These are phyloP conservation scores for Disparrhopalites patrizii DNA, from an alignment of 2,888 invertebrate species.

Conservation along the genomic window DNA sequence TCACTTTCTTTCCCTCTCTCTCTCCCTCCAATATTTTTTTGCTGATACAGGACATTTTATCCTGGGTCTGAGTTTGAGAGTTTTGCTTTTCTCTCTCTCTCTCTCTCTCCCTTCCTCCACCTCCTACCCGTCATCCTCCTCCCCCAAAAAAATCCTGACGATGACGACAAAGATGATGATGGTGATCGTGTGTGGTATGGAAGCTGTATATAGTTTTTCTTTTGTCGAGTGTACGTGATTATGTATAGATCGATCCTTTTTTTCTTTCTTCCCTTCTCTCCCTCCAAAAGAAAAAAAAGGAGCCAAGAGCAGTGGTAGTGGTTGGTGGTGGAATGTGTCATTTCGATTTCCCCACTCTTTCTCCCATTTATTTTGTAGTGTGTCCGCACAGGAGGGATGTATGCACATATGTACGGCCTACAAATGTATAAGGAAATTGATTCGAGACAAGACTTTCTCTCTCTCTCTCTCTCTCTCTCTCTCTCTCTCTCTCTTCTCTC, in stretches of 20 bases:
- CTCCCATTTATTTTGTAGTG: not conserved
- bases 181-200: not conserved
- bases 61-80: not conserved
- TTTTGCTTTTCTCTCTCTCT: not conserved
- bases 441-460: no score
- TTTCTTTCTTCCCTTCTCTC: not conserved
- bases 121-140: no score
- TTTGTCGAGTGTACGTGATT: no score
- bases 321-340: slow-evolving; percentile 11
- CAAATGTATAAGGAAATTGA: no score
- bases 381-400: no score
- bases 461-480: no score
- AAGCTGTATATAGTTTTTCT: no score
- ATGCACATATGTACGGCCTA: no score
- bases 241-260: no score
- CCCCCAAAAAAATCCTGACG: not conserved
- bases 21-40: not conserved
- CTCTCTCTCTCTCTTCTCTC: no score
- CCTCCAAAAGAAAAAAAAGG: not conserved
- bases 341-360: slow-evolving; percentile 22
- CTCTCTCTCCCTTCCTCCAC: not conserved
- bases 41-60: not conserved
- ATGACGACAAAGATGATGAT: no score
- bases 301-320: not conserved
- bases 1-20: slow-evolving; percentile 1